These are phyloP conservation scores for Pammene fasciana DNA, from an alignment of 2,888 invertebrate species.

Conservation along the genomic window DNA sequence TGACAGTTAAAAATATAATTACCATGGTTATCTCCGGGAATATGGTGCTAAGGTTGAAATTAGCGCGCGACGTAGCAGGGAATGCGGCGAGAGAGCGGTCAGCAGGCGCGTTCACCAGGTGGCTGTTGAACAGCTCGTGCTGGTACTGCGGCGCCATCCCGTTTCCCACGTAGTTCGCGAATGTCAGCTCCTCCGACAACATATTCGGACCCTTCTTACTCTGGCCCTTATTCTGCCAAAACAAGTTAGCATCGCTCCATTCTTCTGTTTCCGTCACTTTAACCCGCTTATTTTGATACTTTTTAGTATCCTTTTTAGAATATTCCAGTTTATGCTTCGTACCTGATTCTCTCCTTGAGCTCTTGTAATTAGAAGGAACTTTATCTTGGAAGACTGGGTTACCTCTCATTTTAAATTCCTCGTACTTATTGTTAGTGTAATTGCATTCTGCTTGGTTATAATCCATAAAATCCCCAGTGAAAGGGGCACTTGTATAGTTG, in stretches of 20 bases:
- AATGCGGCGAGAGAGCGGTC: conserved; percentile 69
- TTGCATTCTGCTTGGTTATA: conserved; percentile 77
- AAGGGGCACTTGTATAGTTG: conserved; percentile 71
- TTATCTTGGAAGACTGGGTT: conserved; percentile 71
- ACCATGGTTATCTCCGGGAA: conserved; percentile 92
- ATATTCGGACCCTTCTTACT: conserved; percentile 69
- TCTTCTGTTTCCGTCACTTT: conserved; percentile 72
- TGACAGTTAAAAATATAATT: conserved; percentile 47
- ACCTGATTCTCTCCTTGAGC: conserved; percentile 69
- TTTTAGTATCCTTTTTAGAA: conserved; percentile 77
- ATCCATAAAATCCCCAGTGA: conserved; percentile 74
- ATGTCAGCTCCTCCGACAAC: conserved; percentile 69
- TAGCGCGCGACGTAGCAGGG: conserved; percentile 82
- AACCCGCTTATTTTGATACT: conserved; percentile 72
- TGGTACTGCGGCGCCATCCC: conserved; percentile 76
- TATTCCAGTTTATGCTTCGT: conserved; percentile 77
- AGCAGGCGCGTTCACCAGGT: conserved; percentile 70
- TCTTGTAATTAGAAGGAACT: conserved; percentile 64
- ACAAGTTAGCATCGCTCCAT: conserved; percentile 70
- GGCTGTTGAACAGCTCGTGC: conserved; percentile 74
- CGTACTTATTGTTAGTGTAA: conserved; percentile 74
- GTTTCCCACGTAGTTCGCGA: conserved; percentile 73
- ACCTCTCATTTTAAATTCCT: conserved; percentile 74
- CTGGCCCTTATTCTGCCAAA: conserved; percentile 73
- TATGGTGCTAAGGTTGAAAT: conserved; percentile 92